phyloP scores from a whole-genome alignment of 1,140 invertebrate genomes.

The Scaptomyza hsui region DNA sequence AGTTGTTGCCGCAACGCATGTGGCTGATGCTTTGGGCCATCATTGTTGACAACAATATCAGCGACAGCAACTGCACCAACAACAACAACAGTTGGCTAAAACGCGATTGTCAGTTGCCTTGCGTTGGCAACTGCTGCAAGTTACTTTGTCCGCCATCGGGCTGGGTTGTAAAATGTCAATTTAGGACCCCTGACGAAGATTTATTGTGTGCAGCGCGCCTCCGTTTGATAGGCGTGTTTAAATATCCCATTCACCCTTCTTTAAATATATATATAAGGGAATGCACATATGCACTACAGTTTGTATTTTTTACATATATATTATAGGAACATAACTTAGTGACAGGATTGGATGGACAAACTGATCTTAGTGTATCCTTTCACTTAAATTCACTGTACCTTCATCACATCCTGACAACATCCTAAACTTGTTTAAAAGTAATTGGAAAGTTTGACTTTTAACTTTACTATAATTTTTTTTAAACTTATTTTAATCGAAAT shows the following conservation, averaged over 20 bases:
- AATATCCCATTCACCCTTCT: conserved; percentile 45
- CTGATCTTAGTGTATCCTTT: too few species aligned
- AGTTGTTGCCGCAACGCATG: conserved; percentile 71
- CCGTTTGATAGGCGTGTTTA: conserved; percentile 62
- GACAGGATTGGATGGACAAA: too few species aligned
- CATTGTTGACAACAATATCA: conserved; percentile 80
- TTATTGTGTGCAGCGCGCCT: conserved; percentile 68
- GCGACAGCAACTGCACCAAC: conserved; percentile 54
- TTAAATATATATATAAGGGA: background rate
- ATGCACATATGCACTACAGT: background rate
- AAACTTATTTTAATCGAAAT: too few species aligned
- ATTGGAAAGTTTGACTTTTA: too few species aligned
- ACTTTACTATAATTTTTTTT: too few species aligned
- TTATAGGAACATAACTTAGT: too few species aligned
- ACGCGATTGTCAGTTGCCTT: conserved; percentile 32
- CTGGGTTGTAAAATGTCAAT: conserved; percentile 82
- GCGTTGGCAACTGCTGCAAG: conserved; percentile 47
- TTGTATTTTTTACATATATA: too few species aligned
- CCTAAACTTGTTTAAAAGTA: too few species aligned
- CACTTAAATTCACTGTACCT: too few species aligned
- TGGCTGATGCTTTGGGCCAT: conserved; percentile 79
- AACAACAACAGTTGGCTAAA: conserved; percentile 42
- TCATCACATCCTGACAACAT: too few species aligned
- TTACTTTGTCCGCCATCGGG: conserved; percentile 60
- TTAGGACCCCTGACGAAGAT: conserved; percentile 79